phyloP scores from a whole-genome alignment of 2,113 vertebrate genomes.

The Ammospiza nelsoni region DNA sequence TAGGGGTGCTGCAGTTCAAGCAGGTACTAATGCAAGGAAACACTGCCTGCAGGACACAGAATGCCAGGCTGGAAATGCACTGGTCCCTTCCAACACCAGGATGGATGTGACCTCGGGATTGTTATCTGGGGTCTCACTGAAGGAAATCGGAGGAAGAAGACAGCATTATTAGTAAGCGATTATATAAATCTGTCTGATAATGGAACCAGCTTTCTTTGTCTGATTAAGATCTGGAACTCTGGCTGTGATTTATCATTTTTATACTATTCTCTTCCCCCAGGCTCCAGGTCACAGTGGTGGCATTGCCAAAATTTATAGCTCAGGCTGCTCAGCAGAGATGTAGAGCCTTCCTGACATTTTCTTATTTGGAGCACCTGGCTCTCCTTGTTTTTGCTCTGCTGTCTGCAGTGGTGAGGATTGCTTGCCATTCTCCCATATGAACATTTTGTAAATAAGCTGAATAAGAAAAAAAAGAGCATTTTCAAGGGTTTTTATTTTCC shows the following conservation, averaged over 20 bases:
- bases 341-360: conserved; percentile 74
- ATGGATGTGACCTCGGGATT: neutral
- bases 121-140: neutral
- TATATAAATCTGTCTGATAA: conserved; percentile 69
- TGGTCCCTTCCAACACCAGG: neutral
- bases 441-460: conserved; percentile 8
- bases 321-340: conserved; percentile 43
- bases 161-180: conserved; percentile 56
- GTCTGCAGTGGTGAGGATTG: conserved; percentile 28
- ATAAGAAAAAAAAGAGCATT: neutral
- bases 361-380: conserved; percentile 69
- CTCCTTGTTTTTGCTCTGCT: conserved; percentile 64
- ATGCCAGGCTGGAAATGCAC: neutral
- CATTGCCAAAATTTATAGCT: conserved; percentile 71
- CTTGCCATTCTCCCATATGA: conserved; percentile 20
- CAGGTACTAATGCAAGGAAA: neutral
- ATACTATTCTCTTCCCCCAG: conserved; percentile 78
- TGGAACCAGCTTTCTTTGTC: conserved; percentile 77
- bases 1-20: neutral
- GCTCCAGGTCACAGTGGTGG: conserved; percentile 72
- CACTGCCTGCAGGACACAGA: neutral
- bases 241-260: conserved; percentile 82
- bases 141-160: neutral
- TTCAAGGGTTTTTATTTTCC: neutral
- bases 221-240: conserved; percentile 73